Base-by-base conservation (phyloP, 2,113 vertebrate genomes). In the Amphilophus citrinellus region DNA sequence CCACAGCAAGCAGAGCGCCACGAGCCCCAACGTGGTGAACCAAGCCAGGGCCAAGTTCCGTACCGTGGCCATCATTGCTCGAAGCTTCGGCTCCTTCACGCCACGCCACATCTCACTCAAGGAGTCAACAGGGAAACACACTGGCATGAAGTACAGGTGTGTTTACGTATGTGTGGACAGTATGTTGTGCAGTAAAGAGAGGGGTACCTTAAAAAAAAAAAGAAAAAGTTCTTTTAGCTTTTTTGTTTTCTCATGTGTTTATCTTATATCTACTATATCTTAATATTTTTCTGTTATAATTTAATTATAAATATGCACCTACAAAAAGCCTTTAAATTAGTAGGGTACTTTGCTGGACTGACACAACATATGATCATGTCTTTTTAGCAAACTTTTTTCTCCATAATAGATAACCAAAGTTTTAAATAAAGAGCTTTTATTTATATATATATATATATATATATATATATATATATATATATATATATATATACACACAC, bases 81-180 rank as follows among this genome's bases (percentile, higher is more conserved):
- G 98, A 92, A 99, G 98, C 93, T 91, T 99, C 80, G 98, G 98
- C 84, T 97, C 98, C 20, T 99, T 99, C 88, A 97, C 97, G 1
- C 98, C 98, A 0, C 97, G 98, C 10, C 98, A 99, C 95, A 99
- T 99, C 94, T 99, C 98, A 1, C 96, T 99, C 90, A 99, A 99
- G 91, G 98, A 99, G 96, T 99, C 98, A 76, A 99, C 98, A 0
- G 98, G 98, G 22, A 99, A 99, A 93, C 98, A 97, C 96, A 99
- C 98, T 42, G 98, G 98, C 93, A 99, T 99, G 98, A 99, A 99
- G 95, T 99, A 99, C 95, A 98, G 98, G 98, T 99, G 97, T 91
- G 98, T 90, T 71, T 32, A 59, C 68, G 57, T 75, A 42, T 39
- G 58, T 75, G 18, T 53, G 57, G 44, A 35, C 18, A 18, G 7